These are phyloP conservation scores for Xiphophorus couchianus DNA, from an alignment of 2,113 vertebrate genomes.

Conservation along the genomic window DNA sequence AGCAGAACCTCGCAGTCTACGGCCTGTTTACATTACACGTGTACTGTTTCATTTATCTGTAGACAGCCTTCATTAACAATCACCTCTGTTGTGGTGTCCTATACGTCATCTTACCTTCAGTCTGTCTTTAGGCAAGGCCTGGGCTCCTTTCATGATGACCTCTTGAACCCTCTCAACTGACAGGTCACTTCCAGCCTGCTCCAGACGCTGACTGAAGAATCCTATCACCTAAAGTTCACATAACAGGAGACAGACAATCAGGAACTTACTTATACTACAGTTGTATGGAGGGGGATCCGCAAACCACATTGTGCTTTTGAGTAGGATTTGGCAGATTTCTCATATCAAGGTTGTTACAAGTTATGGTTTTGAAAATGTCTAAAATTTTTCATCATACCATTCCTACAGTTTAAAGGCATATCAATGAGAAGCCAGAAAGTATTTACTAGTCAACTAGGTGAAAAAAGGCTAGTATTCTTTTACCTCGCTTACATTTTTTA, in stretches of 20 bases:
- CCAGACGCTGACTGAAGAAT: conserved; percentile 94
- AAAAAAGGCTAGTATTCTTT: too few species aligned
- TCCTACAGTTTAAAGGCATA: too few species aligned
- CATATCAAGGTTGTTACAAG: too few species aligned
- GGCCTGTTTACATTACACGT: conserved; percentile 21
- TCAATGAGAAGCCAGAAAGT: too few species aligned
- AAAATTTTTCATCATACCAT: too few species aligned
- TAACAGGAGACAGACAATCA: conserved; percentile 30
- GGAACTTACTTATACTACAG: not conserved
- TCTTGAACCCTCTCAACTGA: conserved; percentile 96
- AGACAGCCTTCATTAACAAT: conserved; percentile 22
- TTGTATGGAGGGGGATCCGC: too few species aligned
- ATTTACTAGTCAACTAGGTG: too few species aligned
- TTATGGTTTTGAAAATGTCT: too few species aligned
- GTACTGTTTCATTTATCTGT: conserved; percentile 17
- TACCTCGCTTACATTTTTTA: too few species aligned
- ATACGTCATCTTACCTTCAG: conserved; percentile 84
- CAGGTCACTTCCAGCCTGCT: conserved; percentile 93
- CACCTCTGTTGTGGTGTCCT: not conserved
- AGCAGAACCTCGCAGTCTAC: not conserved
- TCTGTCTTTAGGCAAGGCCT: conserved; percentile 93
- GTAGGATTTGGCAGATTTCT: too few species aligned
- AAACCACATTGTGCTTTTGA: too few species aligned
- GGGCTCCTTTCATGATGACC: conserved; percentile 96
- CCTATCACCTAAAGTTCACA: conserved; percentile 87